Percentiles rank a stretch among this genome's conserved stretches.
Conservation (phyloP, 1,140 invertebrate species). For the Papilio glaucus region DNA sequence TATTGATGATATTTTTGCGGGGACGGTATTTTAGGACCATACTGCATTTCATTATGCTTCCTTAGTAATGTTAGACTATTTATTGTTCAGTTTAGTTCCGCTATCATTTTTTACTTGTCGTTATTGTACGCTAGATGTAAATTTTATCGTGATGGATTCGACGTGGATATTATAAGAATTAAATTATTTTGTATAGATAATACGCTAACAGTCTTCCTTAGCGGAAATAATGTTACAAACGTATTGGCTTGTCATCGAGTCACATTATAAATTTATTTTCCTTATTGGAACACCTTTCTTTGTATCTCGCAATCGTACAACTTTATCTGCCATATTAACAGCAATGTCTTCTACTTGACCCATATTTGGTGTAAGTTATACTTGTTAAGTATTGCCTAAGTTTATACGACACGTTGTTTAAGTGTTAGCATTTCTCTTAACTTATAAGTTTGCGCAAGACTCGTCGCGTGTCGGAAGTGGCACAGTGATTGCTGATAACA, state of each 20-base stretch:
- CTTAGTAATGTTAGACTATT: constrained; percentile 51
- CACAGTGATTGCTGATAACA: constrained; percentile 36
- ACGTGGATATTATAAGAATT: constrained; percentile 15
- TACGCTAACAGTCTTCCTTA: constrained; percentile 35
- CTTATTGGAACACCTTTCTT: neutral
- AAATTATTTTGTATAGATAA: constrained; percentile 17
- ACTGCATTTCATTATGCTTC: constrained; percentile 59
- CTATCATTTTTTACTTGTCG: constrained; percentile 7
- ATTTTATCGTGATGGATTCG: constrained; percentile 1
- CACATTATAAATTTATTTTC: constrained; percentile 22
- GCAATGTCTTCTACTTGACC: constrained; percentile 50
- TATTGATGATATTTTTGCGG: constrained; percentile 12
- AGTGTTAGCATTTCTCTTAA: constrained; percentile 74
- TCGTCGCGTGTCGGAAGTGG: constrained; percentile 42
- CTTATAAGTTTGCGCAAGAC: constrained; percentile 67
- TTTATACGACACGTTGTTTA: constrained; percentile 72
- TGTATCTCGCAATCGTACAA: constrained; percentile 32
- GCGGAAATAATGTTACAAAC: neutral
- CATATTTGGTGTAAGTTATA: constrained; percentile 66
- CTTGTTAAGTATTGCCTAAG: constrained; percentile 79
- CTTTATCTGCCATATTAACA: constrained; percentile 35
- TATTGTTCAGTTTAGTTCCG: constrained; percentile 49
- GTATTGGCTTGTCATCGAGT: neutral
- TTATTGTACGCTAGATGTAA: constrained; percentile 34
- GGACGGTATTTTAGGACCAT: constrained; percentile 38